Evolutionary conservation across 2,797 vertebrate genomes (phyloP).

Genomic region (Darevskia nairensis): DNA sequence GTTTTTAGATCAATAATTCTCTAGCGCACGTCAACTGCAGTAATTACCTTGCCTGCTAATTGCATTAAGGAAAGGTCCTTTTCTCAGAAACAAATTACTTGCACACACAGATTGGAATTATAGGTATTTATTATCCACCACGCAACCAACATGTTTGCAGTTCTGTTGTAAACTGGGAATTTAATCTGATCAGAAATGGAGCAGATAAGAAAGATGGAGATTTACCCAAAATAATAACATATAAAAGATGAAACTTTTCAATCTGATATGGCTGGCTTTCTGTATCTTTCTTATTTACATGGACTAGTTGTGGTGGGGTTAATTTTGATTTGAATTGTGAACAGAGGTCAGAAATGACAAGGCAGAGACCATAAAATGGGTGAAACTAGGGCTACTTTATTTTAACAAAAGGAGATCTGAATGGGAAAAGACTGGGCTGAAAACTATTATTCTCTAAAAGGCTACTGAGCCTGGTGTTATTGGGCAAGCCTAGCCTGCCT

Average conservation of each 20-base stretch:
- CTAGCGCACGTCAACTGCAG: constrained; percentile 49
- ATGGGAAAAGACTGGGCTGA: too few relatives aligned
- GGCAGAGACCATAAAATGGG: too few relatives aligned
- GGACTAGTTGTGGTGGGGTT: too few relatives aligned
- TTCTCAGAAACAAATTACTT: constrained; percentile 53
- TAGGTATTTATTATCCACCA: constrained; percentile 16
- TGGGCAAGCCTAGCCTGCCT: too few relatives aligned
- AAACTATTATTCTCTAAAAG: too few relatives aligned
- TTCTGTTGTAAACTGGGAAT: not conserved
- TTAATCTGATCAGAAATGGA: not conserved
- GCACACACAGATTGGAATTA: constrained; percentile 43
- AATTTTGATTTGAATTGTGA: too few relatives aligned
- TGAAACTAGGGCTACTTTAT: too few relatives aligned
- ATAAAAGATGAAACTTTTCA: not conserved
- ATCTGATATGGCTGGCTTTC: too few relatives aligned
- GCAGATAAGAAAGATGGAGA: not conserved
- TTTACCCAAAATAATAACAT: not conserved
- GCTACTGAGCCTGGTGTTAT: too few relatives aligned
- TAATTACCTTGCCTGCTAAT: constrained; percentile 69
- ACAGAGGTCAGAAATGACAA: too few relatives aligned
- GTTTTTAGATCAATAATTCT: constrained; percentile 68
- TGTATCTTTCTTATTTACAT: too few relatives aligned
- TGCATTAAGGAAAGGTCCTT: constrained; percentile 55
- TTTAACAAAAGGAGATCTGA: too few relatives aligned
- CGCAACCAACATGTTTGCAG: constrained; percentile 9